phyloP scores from a whole-genome alignment of 2,797 vertebrate species.

The Pseudotriccus pelzelni region DNA sequence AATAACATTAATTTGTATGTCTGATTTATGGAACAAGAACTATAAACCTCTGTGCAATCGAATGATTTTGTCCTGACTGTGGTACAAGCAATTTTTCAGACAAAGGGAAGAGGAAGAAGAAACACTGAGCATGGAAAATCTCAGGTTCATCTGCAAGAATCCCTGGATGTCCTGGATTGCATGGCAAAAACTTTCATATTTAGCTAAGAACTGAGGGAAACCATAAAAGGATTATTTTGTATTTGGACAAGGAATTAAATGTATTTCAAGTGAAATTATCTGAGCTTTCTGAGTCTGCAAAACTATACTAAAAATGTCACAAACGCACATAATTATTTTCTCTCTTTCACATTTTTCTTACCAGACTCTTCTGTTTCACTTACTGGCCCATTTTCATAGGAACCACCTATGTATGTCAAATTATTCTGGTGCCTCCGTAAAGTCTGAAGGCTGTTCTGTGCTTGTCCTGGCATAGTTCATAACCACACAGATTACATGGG shows the following conservation, averaged over 20 bases:
- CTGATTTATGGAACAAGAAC: background rate
- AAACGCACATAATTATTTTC: conserved; percentile 23
- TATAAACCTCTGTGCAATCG: background rate
- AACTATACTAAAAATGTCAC: conserved; percentile 37
- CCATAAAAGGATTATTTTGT: conserved; percentile 19
- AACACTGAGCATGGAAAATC: background rate
- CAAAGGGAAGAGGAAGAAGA: background rate
- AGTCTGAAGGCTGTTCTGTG: conserved; percentile 12
- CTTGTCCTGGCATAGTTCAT: conserved; percentile 35
- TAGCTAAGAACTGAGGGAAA: background rate
- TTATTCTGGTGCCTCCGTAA: conserved; percentile 12
- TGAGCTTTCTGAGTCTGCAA: conserved; percentile 16
- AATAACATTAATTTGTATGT: background rate
- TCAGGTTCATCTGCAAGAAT: background rate
- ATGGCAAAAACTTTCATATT: background rate
- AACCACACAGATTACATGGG: background rate
- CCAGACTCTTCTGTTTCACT: conserved; percentile 18
- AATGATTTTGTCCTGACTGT: background rate
- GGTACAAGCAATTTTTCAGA: background rate
- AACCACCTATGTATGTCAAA: conserved; percentile 25
- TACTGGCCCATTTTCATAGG: background rate
- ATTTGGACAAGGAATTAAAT: conserved; percentile 33
- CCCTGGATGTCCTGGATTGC: background rate
- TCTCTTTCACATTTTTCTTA: conserved; percentile 7
- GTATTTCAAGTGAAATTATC: conserved; percentile 23